phyloP scores from a whole-genome alignment of 2,113 vertebrate genomes.

The Peromyscus californicus region DNA sequence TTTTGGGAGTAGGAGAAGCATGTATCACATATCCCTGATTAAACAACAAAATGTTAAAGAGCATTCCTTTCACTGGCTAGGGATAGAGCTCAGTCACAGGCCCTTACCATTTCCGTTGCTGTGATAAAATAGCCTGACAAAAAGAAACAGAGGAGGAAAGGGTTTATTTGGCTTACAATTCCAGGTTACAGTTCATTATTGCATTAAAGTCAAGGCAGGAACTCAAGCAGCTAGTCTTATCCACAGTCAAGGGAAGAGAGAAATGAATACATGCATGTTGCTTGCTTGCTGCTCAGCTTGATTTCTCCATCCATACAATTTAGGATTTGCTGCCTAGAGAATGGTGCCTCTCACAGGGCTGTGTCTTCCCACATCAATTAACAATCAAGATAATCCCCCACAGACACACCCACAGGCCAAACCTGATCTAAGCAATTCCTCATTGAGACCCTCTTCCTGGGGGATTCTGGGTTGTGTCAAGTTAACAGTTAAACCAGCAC shows the following conservation, averaged over 20 bases:
- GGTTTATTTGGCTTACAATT: constrained; percentile 36
- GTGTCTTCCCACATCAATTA: neutral
- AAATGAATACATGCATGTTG: neutral
- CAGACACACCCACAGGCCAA: neutral
- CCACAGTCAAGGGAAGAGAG: neutral
- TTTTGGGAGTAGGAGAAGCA: neutral
- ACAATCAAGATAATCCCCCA: neutral
- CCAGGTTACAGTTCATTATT: constrained; percentile 23
- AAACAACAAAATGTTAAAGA: neutral
- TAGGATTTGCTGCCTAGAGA: neutral
- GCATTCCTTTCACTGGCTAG: neutral
- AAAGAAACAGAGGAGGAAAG: constrained; percentile 4
- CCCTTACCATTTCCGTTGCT: neutral
- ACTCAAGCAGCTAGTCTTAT: neutral
- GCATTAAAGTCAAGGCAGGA: neutral
- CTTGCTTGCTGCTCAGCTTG: neutral
- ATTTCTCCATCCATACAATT: neutral
- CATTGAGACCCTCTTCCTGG: neutral
- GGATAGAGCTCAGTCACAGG: neutral
- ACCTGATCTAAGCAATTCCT: neutral
- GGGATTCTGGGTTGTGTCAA: neutral
- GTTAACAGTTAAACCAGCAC: neutral
- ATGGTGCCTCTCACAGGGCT: neutral
- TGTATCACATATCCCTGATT: neutral
- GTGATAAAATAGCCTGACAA: constrained; percentile 21